phyloP scores from a whole-genome alignment of 2,797 vertebrate species.

The Tolypeutes matacus region DNA sequence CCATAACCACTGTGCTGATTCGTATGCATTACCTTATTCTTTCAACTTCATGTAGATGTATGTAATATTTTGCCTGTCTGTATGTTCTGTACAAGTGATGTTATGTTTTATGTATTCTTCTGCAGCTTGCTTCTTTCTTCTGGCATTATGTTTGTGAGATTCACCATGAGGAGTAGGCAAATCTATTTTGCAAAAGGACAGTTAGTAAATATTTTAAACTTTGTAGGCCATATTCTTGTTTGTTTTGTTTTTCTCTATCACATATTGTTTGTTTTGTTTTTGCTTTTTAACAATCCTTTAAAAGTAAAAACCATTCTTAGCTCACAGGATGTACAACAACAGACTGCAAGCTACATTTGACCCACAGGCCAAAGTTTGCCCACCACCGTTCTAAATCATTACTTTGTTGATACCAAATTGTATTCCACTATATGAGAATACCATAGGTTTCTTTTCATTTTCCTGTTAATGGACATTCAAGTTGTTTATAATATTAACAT shows the following conservation, averaged over 20 bases:
- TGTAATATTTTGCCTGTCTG: background rate
- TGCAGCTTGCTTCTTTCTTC: background rate
- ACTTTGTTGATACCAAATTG: background rate
- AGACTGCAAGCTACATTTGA: background rate
- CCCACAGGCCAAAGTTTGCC: background rate
- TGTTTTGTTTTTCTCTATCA: background rate
- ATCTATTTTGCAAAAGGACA: background rate
- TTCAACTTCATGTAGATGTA: background rate
- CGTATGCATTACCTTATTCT: background rate
- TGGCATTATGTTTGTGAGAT: background rate
- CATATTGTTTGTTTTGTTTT: background rate
- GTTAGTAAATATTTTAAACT: background rate
- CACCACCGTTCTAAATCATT: background rate
- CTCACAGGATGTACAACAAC: background rate
- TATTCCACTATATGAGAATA: background rate
- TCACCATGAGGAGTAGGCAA: background rate
- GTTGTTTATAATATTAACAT: background rate
- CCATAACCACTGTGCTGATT: background rate
- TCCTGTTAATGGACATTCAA: conserved; percentile 6
- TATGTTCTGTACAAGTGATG: background rate
- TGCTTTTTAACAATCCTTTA: conserved; percentile 16
- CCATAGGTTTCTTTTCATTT: background rate
- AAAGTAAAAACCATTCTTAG: conserved; percentile 19
- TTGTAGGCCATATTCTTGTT: background rate
- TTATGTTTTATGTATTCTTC: background rate